Evolutionary conservation across 2,888 invertebrate genomes (phyloP), one percentile per base, ranked within the genome.

Genomic region (Caradrina kadenii): DNA sequence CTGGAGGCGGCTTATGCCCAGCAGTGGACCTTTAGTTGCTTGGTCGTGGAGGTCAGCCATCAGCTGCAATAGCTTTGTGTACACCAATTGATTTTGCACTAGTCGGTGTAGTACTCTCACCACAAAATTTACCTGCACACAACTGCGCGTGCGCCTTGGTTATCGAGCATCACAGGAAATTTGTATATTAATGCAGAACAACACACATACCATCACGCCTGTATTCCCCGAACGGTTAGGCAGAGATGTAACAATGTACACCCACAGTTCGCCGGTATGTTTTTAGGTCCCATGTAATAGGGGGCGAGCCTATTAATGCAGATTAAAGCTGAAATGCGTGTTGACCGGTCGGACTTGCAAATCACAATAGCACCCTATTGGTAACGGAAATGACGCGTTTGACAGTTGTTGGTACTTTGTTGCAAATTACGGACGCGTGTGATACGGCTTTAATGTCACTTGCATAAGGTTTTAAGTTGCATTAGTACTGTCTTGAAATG

Each of bases 121-220:
- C n/a, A 26, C 19, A 13, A 55, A 69, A 68, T n/a, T 6, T 26
- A 19, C 26, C 19, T 11, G 35, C 15, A 55, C 26, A 66, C 13
- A 42, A 17, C 5, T 45, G 21, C 42, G 19, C 42, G 45, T 45
- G 45, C 45, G 45, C 15, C 17, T 17, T 17, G 0, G 45, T 45
- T 5, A 45, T 45, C 3, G 13, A 56, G 26, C 19, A 10, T 17
- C 69, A 60, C 15, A 22, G 8, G 11, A 71, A 50, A 42, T 50
- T 5, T 39, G 48, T 69, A 10, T 5, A 31, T 52, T 26, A 15
- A 26, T 10, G 42, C 42, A 42, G 42, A 42, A n/a, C n/a, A n/a
- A n/a, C n/a, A n/a, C n/a, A n/a, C n/a, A n/a, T n/a, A n/a, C n/a
- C n/a, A n/a, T n/a, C n/a, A n/a, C n/a, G n/a, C n/a, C n/a, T n/a